phyloP scores from a whole-genome alignment of 2,113 vertebrate species.

The Glaucidium brasilianum region DNA sequence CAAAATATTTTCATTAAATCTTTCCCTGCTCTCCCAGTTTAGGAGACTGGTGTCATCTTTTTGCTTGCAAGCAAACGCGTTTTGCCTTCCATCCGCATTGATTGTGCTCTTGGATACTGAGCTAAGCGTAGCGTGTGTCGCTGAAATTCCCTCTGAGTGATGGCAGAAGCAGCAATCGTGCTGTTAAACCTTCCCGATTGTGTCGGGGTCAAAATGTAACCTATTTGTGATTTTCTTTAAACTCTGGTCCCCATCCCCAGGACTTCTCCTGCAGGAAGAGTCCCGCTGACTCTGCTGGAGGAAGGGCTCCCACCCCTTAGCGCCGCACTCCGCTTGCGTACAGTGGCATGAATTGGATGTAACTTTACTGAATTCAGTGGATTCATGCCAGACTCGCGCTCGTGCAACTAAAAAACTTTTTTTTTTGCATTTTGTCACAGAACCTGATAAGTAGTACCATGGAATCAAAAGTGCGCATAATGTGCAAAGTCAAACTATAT shows the following conservation, averaged over 20 bases:
- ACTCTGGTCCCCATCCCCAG: not conserved
- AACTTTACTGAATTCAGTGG: rapidly evolving
- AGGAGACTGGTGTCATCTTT: not conserved
- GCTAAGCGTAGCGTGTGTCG: not conserved
- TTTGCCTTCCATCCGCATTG: not conserved
- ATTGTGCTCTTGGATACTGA: rapidly evolving
- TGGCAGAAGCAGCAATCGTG: not conserved
- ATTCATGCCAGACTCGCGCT: not conserved
- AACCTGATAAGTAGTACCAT: not conserved
- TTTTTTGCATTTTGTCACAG: not conserved
- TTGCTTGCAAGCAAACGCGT: no score
- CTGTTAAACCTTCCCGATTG: not conserved
- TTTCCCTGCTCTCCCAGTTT: not conserved
- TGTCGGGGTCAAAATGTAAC: not conserved
- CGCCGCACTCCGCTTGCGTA: rapidly evolving
- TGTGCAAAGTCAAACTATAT: constrained; percentile 2
- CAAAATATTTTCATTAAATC: rapidly evolving
- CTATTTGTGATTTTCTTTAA: rapidly evolving
- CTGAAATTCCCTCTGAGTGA: not conserved
- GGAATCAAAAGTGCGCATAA: not conserved
- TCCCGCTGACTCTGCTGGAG: rapidly evolving
- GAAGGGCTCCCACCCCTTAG: not conserved
- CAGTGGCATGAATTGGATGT: no score
- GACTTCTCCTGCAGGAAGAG: not conserved
- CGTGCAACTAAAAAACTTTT: not conserved